These are phyloP conservation scores for Salvator merianae DNA, from an alignment of 2,113 vertebrate genomes.

Conservation along the genomic window DNA sequence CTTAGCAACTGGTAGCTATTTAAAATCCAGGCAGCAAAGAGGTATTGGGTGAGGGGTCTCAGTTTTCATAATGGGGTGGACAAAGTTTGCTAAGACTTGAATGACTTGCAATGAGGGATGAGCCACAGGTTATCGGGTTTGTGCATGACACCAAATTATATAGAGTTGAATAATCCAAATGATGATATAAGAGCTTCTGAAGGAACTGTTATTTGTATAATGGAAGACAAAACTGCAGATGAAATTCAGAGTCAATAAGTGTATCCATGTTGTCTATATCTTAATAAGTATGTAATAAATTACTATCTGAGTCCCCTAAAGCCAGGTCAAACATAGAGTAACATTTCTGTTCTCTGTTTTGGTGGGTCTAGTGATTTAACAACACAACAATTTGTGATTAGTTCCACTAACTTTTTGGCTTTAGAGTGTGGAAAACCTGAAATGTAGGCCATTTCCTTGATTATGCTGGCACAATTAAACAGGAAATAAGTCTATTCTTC, in stretches of 20 bases:
- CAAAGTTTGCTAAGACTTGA: neutral
- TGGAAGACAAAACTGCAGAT: neutral
- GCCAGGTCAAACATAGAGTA: neutral
- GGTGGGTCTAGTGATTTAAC: neutral
- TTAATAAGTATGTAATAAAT: neutral
- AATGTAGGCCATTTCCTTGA: constrained; percentile 4
- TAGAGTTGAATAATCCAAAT: neutral
- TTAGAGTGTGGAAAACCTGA: neutral
- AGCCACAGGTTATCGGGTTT: neutral
- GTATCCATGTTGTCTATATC: neutral
- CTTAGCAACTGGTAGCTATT: neutral
- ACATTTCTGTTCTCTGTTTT: neutral
- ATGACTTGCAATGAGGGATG: neutral
- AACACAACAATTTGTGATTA: neutral
- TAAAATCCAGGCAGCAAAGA: neutral
- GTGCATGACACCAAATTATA: neutral
- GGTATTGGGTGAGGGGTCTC: neutral
- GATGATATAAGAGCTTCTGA: neutral
- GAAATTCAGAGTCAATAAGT: neutral
- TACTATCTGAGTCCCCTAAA: neutral
- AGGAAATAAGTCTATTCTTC: constrained; percentile 27
- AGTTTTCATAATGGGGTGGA: neutral
- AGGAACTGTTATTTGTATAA: neutral
- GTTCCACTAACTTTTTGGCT: constrained; percentile 13
- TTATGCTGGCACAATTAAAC: constrained; percentile 11